Conservation (phyloP, 2,888 invertebrate genomes). For the Sarcophaga variegata region DNA sequence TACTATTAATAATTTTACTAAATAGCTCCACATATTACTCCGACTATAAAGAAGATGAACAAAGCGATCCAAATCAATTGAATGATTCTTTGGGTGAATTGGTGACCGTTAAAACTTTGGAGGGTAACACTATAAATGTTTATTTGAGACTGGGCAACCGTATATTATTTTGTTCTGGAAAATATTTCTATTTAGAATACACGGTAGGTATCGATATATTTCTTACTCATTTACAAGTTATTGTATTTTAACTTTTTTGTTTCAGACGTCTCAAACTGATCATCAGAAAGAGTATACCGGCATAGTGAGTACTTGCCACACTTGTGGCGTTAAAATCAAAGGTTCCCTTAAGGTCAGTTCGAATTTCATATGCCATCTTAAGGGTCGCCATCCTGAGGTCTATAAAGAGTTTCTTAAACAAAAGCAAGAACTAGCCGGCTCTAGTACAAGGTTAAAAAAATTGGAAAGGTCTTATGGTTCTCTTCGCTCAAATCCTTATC, state of each 20-base stretch:
- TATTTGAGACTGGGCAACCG: conserved; percentile 47
- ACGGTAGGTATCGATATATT: conserved; percentile 26
- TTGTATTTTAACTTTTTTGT: background rate
- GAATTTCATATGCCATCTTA: conserved; percentile 60
- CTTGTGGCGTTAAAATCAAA: conserved; percentile 56
- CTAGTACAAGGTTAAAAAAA: conserved; percentile 18
- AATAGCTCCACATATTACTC: conserved; percentile 35
- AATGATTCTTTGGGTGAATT: conserved; percentile 35
- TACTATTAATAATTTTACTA: background rate
- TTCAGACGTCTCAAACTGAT: conserved; percentile 46
- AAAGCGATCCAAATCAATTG: conserved; percentile 32
- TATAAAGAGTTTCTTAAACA: conserved; percentile 56
- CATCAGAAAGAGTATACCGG: conserved; percentile 55
- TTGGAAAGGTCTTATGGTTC: background rate
- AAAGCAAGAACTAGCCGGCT: conserved; percentile 31
- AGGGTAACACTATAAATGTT: conserved; percentile 29
- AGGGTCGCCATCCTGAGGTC: conserved; percentile 55
- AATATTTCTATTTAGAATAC: conserved; percentile 57
- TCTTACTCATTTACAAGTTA: background rate
- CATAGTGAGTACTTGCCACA: conserved; percentile 50
- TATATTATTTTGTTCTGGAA: conserved; percentile 54
- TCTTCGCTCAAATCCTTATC: conserved; percentile 40
- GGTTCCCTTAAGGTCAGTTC: conserved; percentile 63
- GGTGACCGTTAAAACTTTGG: conserved; percentile 34
- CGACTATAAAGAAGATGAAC: conserved; percentile 56